Percentiles rank a stretch among this genome's conserved stretches.
phyloP scores from a whole-genome alignment of 2,113 vertebrate species.

The Nothocercus julius region DNA sequence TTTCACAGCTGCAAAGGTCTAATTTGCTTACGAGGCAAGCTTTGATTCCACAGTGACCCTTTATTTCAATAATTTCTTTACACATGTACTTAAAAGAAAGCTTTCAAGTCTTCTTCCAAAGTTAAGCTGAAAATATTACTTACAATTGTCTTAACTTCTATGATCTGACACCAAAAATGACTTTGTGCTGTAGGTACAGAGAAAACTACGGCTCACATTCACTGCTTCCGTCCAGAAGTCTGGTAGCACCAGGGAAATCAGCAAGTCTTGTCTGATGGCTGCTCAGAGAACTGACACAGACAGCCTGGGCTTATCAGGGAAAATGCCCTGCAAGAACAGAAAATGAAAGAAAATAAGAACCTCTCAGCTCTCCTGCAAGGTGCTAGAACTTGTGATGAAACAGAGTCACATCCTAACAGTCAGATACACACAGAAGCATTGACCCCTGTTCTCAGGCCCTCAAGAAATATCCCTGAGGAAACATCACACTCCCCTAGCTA shows the following conservation, averaged over 20 bases:
- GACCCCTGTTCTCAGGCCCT: not conserved
- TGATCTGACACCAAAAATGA: not conserved
- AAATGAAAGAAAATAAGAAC: not conserved
- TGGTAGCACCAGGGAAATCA: not conserved
- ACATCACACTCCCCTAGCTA: accelerated
- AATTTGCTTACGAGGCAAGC: not conserved
- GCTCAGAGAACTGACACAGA: accelerated
- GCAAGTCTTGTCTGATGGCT: not conserved
- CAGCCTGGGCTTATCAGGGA: not conserved
- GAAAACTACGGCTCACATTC: not conserved
- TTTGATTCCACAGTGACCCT: not conserved
- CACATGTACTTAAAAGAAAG: not conserved
- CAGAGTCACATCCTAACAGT: not conserved
- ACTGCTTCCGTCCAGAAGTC: not conserved
- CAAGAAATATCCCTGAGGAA: not conserved
- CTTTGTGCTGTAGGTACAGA: accelerated
- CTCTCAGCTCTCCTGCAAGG: not conserved
- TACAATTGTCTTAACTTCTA: accelerated
- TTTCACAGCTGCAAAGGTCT: not conserved
- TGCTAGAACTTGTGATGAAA: not conserved
- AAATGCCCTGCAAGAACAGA: not conserved
- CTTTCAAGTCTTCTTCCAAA: not conserved
- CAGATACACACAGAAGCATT: not conserved
- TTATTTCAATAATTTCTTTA: accelerated
- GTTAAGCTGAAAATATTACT: accelerated